These are phyloP conservation scores for Tetragnatha versicolor DNA, from an alignment of 1,140 invertebrate species.

Conservation along the genomic window DNA sequence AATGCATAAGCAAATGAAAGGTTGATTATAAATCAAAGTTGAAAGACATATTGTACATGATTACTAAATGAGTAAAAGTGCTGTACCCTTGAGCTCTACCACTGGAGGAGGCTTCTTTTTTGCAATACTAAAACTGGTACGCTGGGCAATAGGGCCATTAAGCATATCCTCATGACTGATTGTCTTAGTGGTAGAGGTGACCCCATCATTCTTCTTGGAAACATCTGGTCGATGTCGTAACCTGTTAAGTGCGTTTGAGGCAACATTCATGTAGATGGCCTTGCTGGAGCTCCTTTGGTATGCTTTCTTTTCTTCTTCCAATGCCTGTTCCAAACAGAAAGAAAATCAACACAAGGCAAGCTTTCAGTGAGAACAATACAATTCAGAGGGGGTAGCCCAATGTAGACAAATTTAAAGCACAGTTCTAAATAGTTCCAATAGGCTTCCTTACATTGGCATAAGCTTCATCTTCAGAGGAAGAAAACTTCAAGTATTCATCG, in stretches of 20 bases:
- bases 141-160: constrained; percentile 70
- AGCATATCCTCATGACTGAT: constrained; percentile 74
- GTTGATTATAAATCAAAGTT: too few species aligned
- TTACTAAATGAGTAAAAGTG: too few species aligned
- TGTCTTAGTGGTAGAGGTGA: constrained; percentile 56
- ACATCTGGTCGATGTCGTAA: constrained; percentile 60
- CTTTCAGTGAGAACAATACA: not conserved
- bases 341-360: not conserved
- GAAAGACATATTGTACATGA: too few species aligned
- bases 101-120: constrained; percentile 61
- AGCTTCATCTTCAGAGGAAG: constrained; percentile 74
- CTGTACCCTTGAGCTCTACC: constrained; percentile 35
- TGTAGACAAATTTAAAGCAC: not conserved
- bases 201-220: constrained; percentile 4
- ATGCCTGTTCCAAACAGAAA: constrained; percentile 59
- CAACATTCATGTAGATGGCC: constrained; percentile 84
- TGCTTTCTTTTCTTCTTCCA: constrained; percentile 76
- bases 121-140: constrained; percentile 76
- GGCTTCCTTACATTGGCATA: constrained; percentile 69
- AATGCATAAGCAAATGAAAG: too few species aligned
- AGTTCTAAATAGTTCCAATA: not conserved
- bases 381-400: not conserved
- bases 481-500: constrained; percentile 83
- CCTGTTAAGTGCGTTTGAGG: constrained; percentile 79
- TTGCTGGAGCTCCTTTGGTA: constrained; percentile 80